phyloP scores from a whole-genome alignment of 2,888 invertebrate genomes.

The Lamellibrachia columna region DNA sequence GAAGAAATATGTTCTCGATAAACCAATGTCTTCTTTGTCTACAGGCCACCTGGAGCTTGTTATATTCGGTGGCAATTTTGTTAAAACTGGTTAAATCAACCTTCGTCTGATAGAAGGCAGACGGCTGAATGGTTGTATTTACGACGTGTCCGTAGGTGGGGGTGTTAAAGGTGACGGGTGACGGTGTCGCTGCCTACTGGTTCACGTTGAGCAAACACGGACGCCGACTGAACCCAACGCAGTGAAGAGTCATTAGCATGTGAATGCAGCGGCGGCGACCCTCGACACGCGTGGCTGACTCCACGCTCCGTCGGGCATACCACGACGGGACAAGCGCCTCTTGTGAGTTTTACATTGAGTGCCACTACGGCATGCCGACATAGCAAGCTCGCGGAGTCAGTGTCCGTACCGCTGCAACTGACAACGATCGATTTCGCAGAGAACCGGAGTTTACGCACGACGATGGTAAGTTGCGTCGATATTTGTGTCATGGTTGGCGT shows the following conservation, averaged over 20 bases:
- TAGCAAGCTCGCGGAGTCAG: not conserved
- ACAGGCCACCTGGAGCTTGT: not conserved
- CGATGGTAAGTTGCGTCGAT: not conserved
- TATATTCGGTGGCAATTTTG: not conserved
- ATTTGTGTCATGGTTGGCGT: not conserved
- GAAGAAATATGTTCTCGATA: not conserved
- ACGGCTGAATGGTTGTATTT: not conserved
- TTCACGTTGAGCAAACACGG: not conserved
- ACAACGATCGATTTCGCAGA: not conserved
- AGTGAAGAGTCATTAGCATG: not conserved
- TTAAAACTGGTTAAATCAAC: not conserved
- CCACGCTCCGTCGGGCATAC: not conserved
- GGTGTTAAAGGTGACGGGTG: not conserved
- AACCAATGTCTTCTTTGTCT: not conserved
- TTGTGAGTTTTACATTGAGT: not conserved
- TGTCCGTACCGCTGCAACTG: not conserved
- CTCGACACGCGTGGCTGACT: not conserved
- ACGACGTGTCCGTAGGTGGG: not conserved
- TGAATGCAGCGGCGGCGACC: not conserved
- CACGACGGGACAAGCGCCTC: not conserved
- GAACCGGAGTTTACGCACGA: not conserved
- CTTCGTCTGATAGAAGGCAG: not conserved
- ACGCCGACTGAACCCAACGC: not conserved
- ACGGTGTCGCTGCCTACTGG: not conserved
- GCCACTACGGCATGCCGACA: not conserved